Evolutionary conservation across 2,888 invertebrate species (phyloP).

Genomic region (Operophtera brumata): DNA sequence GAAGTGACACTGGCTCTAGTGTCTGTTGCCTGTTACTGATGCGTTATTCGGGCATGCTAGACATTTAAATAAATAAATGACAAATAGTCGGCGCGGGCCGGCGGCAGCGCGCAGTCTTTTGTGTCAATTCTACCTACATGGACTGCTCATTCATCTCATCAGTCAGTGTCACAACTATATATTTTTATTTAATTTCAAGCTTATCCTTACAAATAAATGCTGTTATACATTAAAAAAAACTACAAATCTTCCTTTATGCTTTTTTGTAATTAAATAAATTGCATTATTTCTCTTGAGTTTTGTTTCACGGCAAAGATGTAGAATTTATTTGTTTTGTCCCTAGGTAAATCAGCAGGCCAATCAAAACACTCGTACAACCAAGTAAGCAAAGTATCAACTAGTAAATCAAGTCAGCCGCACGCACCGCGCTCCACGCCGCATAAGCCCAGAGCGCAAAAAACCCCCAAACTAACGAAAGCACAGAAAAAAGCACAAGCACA

Average conservation of each 20-base stretch:
- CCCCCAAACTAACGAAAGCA: slow-evolving; percentile 46
- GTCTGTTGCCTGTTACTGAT: too few species aligned
- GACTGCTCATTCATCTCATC: too few species aligned
- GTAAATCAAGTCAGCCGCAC: slow-evolving; percentile 69
- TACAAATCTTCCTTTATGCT: neutral
- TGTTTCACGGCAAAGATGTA: neutral
- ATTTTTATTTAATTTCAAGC: neutral
- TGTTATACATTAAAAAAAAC: too few species aligned
- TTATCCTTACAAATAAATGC: neutral
- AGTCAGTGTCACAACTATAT: too few species aligned
- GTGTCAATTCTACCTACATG: too few species aligned
- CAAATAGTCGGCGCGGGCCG: too few species aligned
- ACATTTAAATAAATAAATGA: too few species aligned
- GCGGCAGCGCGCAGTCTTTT: too few species aligned
- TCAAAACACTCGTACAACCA: slow-evolving; percentile 78
- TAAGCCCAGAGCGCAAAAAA: slow-evolving; percentile 59
- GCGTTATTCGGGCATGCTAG: too few species aligned
- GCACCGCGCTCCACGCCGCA: slow-evolving; percentile 51
- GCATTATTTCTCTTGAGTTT: neutral
- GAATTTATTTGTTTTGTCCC: slow-evolving; percentile 15
- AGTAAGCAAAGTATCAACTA: slow-evolving; percentile 77
- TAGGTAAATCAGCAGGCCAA: slow-evolving; percentile 75
- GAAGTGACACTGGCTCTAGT: too few species aligned
- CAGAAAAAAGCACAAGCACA: slow-evolving; percentile 58
- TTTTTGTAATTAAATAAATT: neutral